phyloP scores from a whole-genome alignment of 2,888 invertebrate species.

The Nephrotoma guestfalica region DNA sequence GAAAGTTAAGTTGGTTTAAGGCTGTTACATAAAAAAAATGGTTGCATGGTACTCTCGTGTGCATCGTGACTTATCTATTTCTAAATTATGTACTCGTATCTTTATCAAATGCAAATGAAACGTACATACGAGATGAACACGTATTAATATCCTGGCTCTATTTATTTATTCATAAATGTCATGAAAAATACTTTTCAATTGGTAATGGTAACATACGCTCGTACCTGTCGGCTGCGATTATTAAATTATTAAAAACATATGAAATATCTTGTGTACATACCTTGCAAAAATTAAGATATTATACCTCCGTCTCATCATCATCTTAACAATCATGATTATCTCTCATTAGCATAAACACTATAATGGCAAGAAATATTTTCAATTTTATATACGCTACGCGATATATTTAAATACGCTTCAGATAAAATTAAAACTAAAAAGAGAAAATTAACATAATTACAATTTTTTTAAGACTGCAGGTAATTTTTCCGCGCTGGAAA shows the following conservation, averaged over 20 bases:
- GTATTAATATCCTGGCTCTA: background rate
- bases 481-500: background rate
- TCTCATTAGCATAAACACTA: background rate
- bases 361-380: background rate
- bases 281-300: background rate
- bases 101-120: background rate
- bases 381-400: background rate
- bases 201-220: background rate
- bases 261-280: background rate
- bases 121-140: background rate
- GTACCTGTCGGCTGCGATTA: background rate
- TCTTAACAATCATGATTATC: background rate
- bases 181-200: background rate
- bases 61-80: background rate
- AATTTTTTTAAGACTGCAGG: background rate
- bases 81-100: background rate
- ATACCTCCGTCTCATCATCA: background rate
- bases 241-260: background rate
- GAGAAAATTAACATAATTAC: background rate
- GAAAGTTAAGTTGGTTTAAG: background rate
- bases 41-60: background rate
- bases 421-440: background rate
- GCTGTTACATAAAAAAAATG: background rate
- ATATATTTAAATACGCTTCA: background rate
- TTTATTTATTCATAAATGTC: background rate